Base-by-base conservation (phyloP, 2,797 vertebrate species). In the Nyctibius grandis region DNA sequence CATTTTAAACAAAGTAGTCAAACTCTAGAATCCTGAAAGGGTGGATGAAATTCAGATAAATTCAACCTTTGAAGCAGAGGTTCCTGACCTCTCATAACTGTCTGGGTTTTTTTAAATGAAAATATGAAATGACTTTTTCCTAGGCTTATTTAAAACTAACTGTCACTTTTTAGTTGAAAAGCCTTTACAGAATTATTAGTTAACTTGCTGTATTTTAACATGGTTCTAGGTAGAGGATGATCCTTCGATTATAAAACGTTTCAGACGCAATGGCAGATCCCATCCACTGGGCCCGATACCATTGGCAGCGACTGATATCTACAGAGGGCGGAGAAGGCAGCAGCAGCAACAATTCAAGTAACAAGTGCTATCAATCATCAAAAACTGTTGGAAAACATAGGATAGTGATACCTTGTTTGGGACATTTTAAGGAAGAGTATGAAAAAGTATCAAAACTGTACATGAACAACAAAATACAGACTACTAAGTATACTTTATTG, bases 401-500 rank as follows among this genome's bases (percentile, higher is more conserved):
- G 47, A 96, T 96, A 0, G 98, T 99, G 36, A 96, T 99, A 40
- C 98, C 99, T 10, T 98, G 97, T 56, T 95, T 98, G 33, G 97
- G 97, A 33, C 97, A 96, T 67, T 98, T 98, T 95, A 98, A 98
- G 50, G 97, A 98, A 7, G 99, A 99, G 34, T 98, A 98, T 79
- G 98, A 98, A 53, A 97, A 95, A 45, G 54, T 98, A 40, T 98
- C 97, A 83, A 98, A 98, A 89, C 96, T 97, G 48, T 99, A 98
- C 79, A 97, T 97, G 97, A 98, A 98, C 93, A 99, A 99, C 79
- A 97, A 94, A 85, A 99, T 99, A 97, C 97, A 97, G 36, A 99
- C 99, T 11, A 99, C 99, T 19, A 99, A 99, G 85, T 99, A 99
- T 97, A 99, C 96, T 3, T 76, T 99, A 57, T 87, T 98, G 95